Percentiles rank a stretch among this genome's conserved stretches.
Evolutionary conservation across 2,888 invertebrate genomes (phyloP).

Genomic region (Nomada fabriciana): DNA sequence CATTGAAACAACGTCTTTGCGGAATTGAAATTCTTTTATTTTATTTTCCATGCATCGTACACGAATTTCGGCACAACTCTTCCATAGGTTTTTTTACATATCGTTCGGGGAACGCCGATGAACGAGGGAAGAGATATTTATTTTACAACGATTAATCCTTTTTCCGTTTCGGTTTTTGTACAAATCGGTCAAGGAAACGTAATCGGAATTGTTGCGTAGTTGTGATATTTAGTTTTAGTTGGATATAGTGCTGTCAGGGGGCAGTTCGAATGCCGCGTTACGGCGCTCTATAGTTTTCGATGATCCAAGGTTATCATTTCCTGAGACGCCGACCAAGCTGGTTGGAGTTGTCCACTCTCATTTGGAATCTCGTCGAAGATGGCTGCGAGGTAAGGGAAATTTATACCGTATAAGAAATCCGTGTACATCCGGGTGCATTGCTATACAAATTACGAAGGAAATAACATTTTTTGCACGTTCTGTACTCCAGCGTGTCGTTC

Average conservation of each 20-base stretch:
- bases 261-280: background rate
- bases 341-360: background rate
- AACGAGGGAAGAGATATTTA: too few species aligned
- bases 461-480: background rate
- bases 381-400: constrained; percentile 26
- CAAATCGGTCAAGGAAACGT: too few species aligned
- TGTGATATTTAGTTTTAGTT: background rate
- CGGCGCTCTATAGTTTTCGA: background rate
- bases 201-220: too few species aligned
- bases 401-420: constrained; percentile 27
- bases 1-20: too few species aligned
- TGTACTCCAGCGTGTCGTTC: background rate
- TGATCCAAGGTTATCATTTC: background rate
- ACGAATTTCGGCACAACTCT: too few species aligned
- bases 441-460: background rate
- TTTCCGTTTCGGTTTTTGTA: too few species aligned
- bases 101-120: too few species aligned
- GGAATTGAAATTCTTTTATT: too few species aligned
- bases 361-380: background rate
- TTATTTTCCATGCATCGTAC: too few species aligned
- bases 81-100: too few species aligned
- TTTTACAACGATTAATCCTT: too few species aligned
- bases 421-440: constrained; percentile 16
- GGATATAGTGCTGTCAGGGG: background rate
- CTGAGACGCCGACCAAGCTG: too few species aligned